phyloP scores from a whole-genome alignment of 2,888 invertebrate genomes.

The Chymomyza caudatula region DNA sequence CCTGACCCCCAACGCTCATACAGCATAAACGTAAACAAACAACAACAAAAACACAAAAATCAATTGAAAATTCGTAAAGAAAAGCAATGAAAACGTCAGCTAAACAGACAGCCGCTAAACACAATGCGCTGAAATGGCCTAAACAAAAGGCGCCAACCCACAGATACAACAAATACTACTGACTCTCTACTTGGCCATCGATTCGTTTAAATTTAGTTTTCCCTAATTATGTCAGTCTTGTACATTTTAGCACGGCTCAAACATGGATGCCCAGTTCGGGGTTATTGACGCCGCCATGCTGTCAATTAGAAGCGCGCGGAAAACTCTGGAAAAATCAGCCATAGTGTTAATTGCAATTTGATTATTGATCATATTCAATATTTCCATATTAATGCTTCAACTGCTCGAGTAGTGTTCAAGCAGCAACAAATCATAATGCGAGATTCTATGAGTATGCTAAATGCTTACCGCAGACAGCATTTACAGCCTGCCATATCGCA shows the following conservation, averaged over 20 bases:
- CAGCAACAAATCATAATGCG: not conserved
- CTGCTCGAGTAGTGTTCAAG: not conserved
- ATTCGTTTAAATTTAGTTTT: not conserved
- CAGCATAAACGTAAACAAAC: constrained; percentile 22
- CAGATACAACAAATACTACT: not conserved
- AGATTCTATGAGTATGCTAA: not conserved
- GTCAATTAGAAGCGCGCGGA: constrained; percentile 3
- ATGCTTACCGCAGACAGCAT: not conserved
- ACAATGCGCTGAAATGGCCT: constrained; percentile 8
- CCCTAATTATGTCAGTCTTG: too few relatives aligned
- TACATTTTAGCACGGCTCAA: constrained; percentile 20
- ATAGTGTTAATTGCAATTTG: constrained; percentile 55
- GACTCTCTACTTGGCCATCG: not conserved
- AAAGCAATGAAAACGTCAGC: constrained; percentile 62
- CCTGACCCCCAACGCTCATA: constrained; percentile 31
- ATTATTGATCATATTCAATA: constrained; percentile 25
- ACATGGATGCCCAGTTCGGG: constrained; percentile 8
- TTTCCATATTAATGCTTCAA: not conserved
- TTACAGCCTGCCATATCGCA: not conserved
- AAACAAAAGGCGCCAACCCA: constrained; percentile 4
- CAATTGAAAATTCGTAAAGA: constrained; percentile 62
- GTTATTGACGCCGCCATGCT: constrained; percentile 24
- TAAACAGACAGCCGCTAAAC: constrained; percentile 4
- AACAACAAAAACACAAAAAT: constrained; percentile 15
- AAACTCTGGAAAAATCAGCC: not conserved